Base-by-base conservation (phyloP, 2,888 invertebrate species). In the Neuroscelio doddi region DNA sequence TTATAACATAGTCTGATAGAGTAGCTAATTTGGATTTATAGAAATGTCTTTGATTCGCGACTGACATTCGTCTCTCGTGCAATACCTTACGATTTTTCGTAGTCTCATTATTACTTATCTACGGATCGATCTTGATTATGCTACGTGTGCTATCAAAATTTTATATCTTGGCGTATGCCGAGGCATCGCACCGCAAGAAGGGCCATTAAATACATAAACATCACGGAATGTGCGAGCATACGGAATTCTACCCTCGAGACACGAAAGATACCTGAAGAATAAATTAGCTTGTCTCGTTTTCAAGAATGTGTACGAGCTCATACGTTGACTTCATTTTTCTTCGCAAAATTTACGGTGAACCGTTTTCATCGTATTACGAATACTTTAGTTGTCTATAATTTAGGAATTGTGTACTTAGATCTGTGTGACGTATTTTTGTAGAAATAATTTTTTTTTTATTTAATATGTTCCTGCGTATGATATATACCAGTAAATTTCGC, bases 101-200 rank as follows among this genome's bases (percentile, higher is more conserved):
- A 39, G 58, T 41, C 39, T 47, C 49, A 59, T 62, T 64, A 56
- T 34, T 3, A 61, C 55, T 62, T 66, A 65, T 65, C 68, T 24
- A 45, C 24, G 52, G 51, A 63, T 63, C 63, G 55, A 63, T 56
- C 68, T 65, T 65, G 68, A 68, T 68, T 62, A 63, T 63, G 51
- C 55, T 49, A 12, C 49, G 55, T n/a, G 62, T 59, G n/a, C n/a
- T 68, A 68, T 65, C 68, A 50, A 62, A 56, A 59, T 64, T 62
- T 68, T 57, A 61, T 64, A 64, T 68, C 68, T 65, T 30, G 41
- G 42, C 61, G 50, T 61, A 61, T 44, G 46, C 55, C 49, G 51
- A 62, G 51, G 52, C 57, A 44, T 16, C 41, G 52, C 56, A 36
- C 21, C 44, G 47, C 49, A 47, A 32, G 24, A 53, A 46, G 57